Conservation (phyloP, 2,797 vertebrate genomes). For the Miichthys miiuy region DNA sequence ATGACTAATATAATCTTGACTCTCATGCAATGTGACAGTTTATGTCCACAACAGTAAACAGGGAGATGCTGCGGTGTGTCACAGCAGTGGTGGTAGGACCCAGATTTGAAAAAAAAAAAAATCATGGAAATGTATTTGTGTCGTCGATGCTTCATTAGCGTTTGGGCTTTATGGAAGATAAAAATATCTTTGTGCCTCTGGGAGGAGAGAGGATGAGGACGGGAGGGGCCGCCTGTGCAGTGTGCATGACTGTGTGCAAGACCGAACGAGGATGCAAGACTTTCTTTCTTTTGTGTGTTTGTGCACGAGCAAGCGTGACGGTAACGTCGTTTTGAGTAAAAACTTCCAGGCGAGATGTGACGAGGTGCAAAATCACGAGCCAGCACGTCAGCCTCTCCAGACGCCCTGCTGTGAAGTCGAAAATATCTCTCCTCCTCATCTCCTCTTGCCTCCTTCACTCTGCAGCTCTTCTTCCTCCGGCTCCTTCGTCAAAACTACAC, state of each 20-base stretch:
- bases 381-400: slow-evolving; percentile 44
- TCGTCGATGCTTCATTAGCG: slow-evolving; percentile 79
- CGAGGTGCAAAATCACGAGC: slow-evolving; percentile 44
- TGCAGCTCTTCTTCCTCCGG: background rate
- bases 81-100: slow-evolving; percentile 17
- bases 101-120: slow-evolving; percentile 39
- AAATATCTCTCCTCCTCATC: slow-evolving; percentile 54
- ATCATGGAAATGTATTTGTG: slow-evolving; percentile 69
- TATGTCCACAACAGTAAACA: slow-evolving; percentile 23
- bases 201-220: slow-evolving; percentile 63
- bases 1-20: background rate
- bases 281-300: background rate
- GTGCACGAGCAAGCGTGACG: background rate
- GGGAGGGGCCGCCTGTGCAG: slow-evolving; percentile 32
- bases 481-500: slow-evolving; percentile 23
- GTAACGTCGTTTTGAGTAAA: background rate
- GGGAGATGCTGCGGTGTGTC: slow-evolving; percentile 15
- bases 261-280: slow-evolving; percentile 29
- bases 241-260: slow-evolving; percentile 18
- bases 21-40: slow-evolving; percentile 22
- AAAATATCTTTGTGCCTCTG: slow-evolving; percentile 82
- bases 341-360: slow-evolving; percentile 35
- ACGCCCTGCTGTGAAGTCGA: slow-evolving; percentile 51
- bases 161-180: slow-evolving; percentile 75
- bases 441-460: slow-evolving; percentile 2